phyloP scores from a whole-genome alignment of 1,140 invertebrate genomes.

The Tribolium madens region DNA sequence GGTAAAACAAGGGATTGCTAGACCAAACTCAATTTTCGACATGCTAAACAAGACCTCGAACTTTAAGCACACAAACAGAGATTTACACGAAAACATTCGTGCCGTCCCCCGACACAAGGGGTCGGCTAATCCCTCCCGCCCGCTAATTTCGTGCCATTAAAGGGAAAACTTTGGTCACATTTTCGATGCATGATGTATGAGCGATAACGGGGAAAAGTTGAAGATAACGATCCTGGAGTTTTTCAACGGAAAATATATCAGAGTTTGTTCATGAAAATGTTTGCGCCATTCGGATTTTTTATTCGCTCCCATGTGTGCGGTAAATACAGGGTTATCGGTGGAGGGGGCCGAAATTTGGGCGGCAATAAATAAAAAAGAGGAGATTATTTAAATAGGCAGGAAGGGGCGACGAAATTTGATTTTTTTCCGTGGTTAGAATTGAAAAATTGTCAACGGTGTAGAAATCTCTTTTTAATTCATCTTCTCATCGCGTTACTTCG shows the following conservation, averaged over 20 bases:
- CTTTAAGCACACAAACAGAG: conserved; percentile 22
- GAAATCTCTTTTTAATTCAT: background rate
- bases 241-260: background rate
- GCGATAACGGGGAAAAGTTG: too few relatives aligned
- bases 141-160: background rate
- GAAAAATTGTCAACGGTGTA: too few relatives aligned
- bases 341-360: background rate
- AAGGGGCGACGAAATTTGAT: too few relatives aligned
- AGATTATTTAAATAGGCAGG: too few relatives aligned
- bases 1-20: conserved; percentile 30
- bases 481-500: background rate
- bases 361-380: background rate
- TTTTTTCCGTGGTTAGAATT: too few relatives aligned
- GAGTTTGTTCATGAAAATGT: background rate
- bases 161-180: background rate
- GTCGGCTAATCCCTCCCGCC: background rate
- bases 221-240: background rate
- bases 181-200: background rate
- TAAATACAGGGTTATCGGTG: background rate
- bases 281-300: background rate
- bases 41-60: conserved; percentile 37
- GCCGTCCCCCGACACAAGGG: background rate
- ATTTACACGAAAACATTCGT: conserved; percentile 36
- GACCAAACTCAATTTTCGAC: conserved; percentile 37
- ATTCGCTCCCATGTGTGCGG: background rate